Evolutionary conservation across 23 tunicate genomes (phyloP), one percentile per base, ranked within the genome.

Genomic region (Trididemnum miniatum): DNA sequence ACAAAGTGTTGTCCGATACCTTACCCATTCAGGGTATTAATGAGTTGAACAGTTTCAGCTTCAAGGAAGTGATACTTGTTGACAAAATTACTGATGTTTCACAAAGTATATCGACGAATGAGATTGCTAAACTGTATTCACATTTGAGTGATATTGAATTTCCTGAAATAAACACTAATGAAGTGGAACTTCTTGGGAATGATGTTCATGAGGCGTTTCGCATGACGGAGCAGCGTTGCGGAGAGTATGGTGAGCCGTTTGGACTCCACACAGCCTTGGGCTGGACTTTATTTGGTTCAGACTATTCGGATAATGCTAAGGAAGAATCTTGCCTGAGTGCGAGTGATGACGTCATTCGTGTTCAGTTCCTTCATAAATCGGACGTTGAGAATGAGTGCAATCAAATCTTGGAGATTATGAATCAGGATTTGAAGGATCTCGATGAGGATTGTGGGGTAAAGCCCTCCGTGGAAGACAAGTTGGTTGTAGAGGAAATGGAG

Each of bases 131-230:
- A 2, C 7, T 31, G 18, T 67, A 67, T 32, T 22, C 20, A 5
- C 75, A 67, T 32, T 33, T 67, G 37, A 31, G n/a, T 4, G 37
- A 67, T 67, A 31, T 67, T 4, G 75, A 67, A 31, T 67, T 67
- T 22, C 75, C 75, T 5, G 26, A 32, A 33, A 5, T 67, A 9
- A 32, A n/a, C 18, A 4, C 20, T 7, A 67, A 32, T 12, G 7
- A 15, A 26, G 80, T 74, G 7, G 60, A 36, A 27, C 60, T 74
- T 5, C 29, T 74, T 7, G 80, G 80, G 2, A 36, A 39, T 49
- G 62, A 74, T 32, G 9, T 24, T 9, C 59, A 40, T 27, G 27
- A 74, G 15, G 80, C 80, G 5, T 74, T 36, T 27, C 60, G 23
- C 4, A 18, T 74, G 28, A 38, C 23, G 5, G 80, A 74, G 3